Percentiles rank a stretch among this genome's conserved stretches.
These are phyloP conservation scores for Acinonyx jubatus DNA, from an alignment of 2,113 vertebrate genomes.

Conservation along the genomic window DNA sequence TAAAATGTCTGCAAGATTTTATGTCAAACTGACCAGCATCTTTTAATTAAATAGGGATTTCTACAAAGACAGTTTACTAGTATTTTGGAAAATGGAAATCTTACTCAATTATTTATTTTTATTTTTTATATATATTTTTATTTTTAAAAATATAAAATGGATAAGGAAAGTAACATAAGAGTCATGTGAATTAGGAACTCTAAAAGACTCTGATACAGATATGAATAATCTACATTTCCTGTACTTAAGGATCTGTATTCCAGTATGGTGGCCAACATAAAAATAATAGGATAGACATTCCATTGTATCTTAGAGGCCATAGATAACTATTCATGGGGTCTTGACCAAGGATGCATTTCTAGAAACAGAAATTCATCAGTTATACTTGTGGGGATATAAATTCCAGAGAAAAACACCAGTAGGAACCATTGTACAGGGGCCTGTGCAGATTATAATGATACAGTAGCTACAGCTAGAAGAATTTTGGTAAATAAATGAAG, in stretches of 20 bases:
- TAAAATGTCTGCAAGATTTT: neutral
- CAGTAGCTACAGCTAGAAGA: neutral
- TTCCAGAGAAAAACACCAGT: neutral
- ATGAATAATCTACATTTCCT: neutral
- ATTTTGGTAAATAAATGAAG: neutral
- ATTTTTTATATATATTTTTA: neutral
- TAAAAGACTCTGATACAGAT: neutral
- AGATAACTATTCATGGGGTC: neutral
- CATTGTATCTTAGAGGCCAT: neutral
- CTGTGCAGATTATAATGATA: neutral
- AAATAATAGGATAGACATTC: neutral
- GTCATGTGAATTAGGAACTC: neutral
- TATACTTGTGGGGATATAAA: neutral
- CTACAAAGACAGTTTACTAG: neutral
- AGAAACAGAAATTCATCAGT: neutral
- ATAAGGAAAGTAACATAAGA: neutral
- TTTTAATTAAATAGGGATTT: neutral
- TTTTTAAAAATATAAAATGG: neutral
- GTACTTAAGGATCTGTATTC: neutral
- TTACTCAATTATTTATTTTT: neutral
- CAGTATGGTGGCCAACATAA: neutral
- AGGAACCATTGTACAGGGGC: neutral
- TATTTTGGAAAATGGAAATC: conserved; percentile 21
- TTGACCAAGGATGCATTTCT: neutral
- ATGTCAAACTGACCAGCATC: neutral